Conservation (phyloP, 1,140 invertebrate species). For the Eciton burchellii region DNA sequence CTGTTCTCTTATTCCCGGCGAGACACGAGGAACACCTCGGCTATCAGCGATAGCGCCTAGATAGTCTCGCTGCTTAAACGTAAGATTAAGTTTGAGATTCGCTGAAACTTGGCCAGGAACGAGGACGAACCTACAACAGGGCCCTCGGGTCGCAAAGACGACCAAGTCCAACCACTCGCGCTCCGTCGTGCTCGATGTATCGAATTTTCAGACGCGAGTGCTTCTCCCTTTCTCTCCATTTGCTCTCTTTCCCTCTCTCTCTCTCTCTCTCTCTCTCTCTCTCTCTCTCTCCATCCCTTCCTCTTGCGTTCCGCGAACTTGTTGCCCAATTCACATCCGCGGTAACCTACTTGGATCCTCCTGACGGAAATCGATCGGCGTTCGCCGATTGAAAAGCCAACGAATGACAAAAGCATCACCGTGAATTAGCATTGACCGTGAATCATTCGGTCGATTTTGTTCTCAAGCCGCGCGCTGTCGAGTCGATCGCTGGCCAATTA, state of each 20-base stretch:
- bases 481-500: constrained; percentile 29
- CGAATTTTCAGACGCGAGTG: constrained; percentile 25
- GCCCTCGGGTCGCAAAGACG: neutral
- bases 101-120: neutral
- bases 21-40: neutral
- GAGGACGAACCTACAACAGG: neutral
- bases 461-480: neutral
- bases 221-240: neutral
- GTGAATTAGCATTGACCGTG: constrained; percentile 33
- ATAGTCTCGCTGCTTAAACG: neutral
- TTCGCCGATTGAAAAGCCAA: constrained; percentile 21
- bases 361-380: constrained; percentile 41
- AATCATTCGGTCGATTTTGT: constrained; percentile 22
- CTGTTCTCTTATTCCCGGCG: neutral
- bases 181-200: neutral
- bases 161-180: constrained; percentile 6
- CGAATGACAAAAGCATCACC: constrained; percentile 34
- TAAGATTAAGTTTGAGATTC: constrained; percentile 12
- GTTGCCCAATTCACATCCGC: constrained; percentile 20
- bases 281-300: neutral
- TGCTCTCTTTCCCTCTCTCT: neutral
- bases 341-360: constrained; percentile 31
- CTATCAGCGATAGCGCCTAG: neutral
- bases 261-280: constrained; percentile 8
- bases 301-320: neutral